phyloP scores from a whole-genome alignment of 2,797 vertebrate species.

The Alosa sapidissima region DNA sequence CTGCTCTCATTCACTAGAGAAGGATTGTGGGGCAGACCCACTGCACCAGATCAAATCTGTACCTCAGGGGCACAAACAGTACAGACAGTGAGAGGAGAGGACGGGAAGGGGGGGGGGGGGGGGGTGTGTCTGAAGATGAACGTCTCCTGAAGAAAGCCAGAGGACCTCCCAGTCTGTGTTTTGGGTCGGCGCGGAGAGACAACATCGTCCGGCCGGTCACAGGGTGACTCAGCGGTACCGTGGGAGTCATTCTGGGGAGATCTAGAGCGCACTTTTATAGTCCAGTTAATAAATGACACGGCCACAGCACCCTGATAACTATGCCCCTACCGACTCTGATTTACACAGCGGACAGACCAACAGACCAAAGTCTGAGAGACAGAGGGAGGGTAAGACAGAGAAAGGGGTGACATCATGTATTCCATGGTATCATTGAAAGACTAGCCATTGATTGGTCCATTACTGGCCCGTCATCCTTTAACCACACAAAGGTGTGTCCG shows the following conservation, averaged over 20 bases:
- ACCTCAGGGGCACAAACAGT: neutral
- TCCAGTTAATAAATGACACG: neutral
- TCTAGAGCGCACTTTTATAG: neutral
- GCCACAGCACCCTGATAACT: neutral
- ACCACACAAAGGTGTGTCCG: neutral
- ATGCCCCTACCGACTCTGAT: neutral
- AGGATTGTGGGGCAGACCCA: neutral
- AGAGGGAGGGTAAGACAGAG: neutral
- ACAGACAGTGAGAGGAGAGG: neutral
- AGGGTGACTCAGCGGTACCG: neutral
- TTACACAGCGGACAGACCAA: neutral
- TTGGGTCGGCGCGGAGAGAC: neutral
- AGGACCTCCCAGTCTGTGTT: neutral
- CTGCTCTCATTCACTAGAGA: neutral
- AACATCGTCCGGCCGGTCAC: neutral
- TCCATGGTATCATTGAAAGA: neutral
- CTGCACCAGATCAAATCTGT: neutral
- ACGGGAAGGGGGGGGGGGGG: neutral
- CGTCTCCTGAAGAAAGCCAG: neutral
- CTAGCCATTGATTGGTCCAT: neutral
- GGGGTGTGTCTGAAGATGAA: neutral
- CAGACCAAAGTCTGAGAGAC: neutral
- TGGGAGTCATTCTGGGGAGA: neutral
- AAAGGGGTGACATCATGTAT: neutral
- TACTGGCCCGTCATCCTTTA: neutral